Conservation (phyloP, 2,888 invertebrate species). For the Scaptomyza flava region DNA sequence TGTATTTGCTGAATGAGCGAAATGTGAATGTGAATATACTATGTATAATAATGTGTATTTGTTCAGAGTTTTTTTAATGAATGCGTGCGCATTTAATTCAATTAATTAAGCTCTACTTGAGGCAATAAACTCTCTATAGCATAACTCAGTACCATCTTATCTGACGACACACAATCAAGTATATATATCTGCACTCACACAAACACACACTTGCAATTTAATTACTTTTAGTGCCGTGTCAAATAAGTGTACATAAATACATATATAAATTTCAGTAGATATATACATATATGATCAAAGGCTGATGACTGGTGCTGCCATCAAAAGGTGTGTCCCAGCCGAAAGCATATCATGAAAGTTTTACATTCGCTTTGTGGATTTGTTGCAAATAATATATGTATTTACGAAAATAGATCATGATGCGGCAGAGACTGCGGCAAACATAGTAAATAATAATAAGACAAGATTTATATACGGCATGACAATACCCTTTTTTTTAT, state of each 20-base stretch:
- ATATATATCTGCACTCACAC: conserved; percentile 22
- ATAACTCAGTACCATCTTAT: conserved; percentile 48
- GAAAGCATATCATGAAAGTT: conserved; percentile 60
- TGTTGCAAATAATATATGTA: conserved; percentile 58
- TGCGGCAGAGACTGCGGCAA: conserved; percentile 54
- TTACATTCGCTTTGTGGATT: conserved; percentile 49
- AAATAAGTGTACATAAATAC: conserved; percentile 1
- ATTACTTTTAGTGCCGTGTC: conserved; percentile 54
- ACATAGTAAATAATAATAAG: conserved; percentile 52
- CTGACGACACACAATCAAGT: conserved; percentile 37
- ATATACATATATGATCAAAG: conserved; percentile 62
- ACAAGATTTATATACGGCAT: not conserved
- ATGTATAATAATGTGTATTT: conserved; percentile 14
- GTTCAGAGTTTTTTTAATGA: conserved; percentile 38
- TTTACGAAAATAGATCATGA: conserved; percentile 77
- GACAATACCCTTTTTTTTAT: conserved; percentile 20
- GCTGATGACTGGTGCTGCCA: conserved; percentile 28
- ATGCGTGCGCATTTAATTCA: conserved; percentile 74
- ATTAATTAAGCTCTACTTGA: conserved; percentile 77
- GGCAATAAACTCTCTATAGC: conserved; percentile 68
- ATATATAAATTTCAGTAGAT: not conserved
- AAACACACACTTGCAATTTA: conserved; percentile 41
- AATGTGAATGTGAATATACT: conserved; percentile 31
- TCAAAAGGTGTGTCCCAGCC: conserved; percentile 70
- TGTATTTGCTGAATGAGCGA: conserved; percentile 55